phyloP scores from a whole-genome alignment of 1,140 invertebrate species.

The Whitmania pigra region DNA sequence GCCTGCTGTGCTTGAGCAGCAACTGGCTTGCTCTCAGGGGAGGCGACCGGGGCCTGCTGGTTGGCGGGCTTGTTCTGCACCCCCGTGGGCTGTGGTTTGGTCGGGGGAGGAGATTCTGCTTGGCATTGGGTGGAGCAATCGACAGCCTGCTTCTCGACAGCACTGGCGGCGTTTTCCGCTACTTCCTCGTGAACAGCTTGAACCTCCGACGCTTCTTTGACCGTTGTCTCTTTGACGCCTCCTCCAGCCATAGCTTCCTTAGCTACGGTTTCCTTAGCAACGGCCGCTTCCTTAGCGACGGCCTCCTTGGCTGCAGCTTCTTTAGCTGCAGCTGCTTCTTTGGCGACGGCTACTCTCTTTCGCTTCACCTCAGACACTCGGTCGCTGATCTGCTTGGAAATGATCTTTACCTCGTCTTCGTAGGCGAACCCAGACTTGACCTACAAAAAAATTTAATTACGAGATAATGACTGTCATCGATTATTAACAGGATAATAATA shows the following conservation, averaged over 20 bases:
- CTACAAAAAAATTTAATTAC: no score
- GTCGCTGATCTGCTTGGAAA: slow-evolving; percentile 71
- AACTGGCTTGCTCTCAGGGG: no score
- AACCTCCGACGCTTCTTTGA: background rate
- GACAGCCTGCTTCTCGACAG: no score
- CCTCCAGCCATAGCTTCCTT: background rate
- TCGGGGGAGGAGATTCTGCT: no score
- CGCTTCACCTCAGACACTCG: slow-evolving; percentile 50
- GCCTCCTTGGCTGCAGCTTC: background rate
- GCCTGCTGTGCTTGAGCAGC: no score
- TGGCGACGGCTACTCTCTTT: slow-evolving; percentile 39
- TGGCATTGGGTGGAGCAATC: no score
- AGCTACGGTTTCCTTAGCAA: background rate
- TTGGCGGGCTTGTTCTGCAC: no score
- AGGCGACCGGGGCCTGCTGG: no score
- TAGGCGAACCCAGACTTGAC: slow-evolving; percentile 38
- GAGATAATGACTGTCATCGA: no score
- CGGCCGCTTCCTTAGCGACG: background rate
- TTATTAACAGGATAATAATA: no score
- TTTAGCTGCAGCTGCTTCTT: background rate
- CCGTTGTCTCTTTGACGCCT: background rate
- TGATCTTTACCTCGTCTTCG: slow-evolving; percentile 62
- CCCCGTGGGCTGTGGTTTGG: no score
- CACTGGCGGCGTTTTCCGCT: background rate
- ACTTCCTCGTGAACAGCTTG: background rate